A percentile compares a stretch with the other conserved stretches of the same genome.
Evolutionary conservation across 2,113 vertebrate species (phyloP).

Genomic region (Corythoichthys haematopterus): DNA sequence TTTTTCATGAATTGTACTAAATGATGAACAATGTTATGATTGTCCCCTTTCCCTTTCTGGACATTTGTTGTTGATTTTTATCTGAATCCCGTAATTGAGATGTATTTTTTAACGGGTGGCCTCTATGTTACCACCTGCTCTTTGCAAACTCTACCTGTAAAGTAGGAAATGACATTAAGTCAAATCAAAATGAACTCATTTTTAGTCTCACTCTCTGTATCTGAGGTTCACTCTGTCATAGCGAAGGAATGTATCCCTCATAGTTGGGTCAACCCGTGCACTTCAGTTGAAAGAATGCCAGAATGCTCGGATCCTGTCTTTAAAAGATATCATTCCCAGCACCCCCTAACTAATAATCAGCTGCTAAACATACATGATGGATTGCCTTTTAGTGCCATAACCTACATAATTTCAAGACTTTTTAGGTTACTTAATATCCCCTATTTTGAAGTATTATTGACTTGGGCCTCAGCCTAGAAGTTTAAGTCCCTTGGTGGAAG

Average conservation of each 20-base stretch:
- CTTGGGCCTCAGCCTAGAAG: constrained; percentile 2
- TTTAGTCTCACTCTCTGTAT: constrained; percentile 22
- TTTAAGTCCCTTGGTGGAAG: constrained; percentile 26
- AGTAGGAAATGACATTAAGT: neutral
- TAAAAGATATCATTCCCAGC: constrained; percentile 8
- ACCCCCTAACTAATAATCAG: constrained; percentile 1
- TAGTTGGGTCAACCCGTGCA: constrained; percentile 53
- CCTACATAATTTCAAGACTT: neutral
- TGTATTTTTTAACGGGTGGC: too few relatives aligned
- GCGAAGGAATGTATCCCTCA: constrained; percentile 52
- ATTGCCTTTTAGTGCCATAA: constrained; percentile 7
- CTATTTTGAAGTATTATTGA: constrained; percentile 3
- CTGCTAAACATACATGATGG: constrained; percentile 10
- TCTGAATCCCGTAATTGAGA: too few relatives aligned
- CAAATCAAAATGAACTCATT: neutral
- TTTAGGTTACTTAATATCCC: neutral
- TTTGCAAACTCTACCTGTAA: too few relatives aligned
- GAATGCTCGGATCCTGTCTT: neutral
- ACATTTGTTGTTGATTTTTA: too few relatives aligned
- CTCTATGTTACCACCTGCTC: too few relatives aligned
- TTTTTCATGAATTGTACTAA: too few relatives aligned
- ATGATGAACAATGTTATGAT: too few relatives aligned
- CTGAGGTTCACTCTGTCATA: constrained; percentile 32
- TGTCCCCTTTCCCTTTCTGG: too few relatives aligned
- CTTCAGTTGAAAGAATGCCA: constrained; percentile 51